These are phyloP conservation scores for Philotrypesis tridentata DNA, from an alignment of 1,140 invertebrate genomes.

Conservation along the genomic window DNA sequence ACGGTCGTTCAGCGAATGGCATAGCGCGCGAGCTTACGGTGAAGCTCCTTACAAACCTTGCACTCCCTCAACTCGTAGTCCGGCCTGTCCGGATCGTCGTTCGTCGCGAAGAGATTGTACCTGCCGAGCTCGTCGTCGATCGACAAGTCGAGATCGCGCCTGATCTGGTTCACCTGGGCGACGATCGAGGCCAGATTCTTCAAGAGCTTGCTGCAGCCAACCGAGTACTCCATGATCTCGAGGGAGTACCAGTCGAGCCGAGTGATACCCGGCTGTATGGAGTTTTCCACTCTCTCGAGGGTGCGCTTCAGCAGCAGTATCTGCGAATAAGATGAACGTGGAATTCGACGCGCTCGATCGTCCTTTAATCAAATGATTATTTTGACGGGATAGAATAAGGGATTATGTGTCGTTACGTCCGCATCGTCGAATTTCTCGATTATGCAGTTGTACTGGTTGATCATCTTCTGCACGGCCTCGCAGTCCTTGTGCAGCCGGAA, in stretches of 20 bases:
- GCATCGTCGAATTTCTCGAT: conserved; percentile 76
- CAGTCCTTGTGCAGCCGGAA: conserved; percentile 79
- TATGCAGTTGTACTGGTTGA: conserved; percentile 78
- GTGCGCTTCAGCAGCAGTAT: conserved; percentile 80
- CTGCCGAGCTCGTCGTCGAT: conserved; percentile 74
- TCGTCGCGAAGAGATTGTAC: conserved; percentile 76
- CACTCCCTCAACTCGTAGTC: conserved; percentile 56
- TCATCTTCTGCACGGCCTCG: conserved; percentile 76
- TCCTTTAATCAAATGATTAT: too few relatives aligned
- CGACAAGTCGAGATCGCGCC: conserved; percentile 79
- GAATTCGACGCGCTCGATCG: too few relatives aligned
- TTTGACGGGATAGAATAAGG: too few relatives aligned
- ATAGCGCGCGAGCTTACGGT: too few relatives aligned
- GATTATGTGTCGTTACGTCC: too few relatives aligned
- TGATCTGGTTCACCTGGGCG: conserved; percentile 85
- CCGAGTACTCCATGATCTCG: conserved; percentile 83
- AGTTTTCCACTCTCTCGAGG: conserved; percentile 82
- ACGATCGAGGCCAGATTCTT: conserved; percentile 79
- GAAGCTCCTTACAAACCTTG: conserved; percentile 57
- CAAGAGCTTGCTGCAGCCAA: conserved; percentile 74
- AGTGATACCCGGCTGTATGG: conserved; percentile 85
- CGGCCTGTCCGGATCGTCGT: conserved; percentile 55
- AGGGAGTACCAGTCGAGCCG: conserved; percentile 90
- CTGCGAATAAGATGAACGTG: too few relatives aligned
- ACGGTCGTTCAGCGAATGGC: too few relatives aligned